Conservation (phyloP, 2,797 vertebrate genomes). For the Amblyopsis hoosieri region DNA sequence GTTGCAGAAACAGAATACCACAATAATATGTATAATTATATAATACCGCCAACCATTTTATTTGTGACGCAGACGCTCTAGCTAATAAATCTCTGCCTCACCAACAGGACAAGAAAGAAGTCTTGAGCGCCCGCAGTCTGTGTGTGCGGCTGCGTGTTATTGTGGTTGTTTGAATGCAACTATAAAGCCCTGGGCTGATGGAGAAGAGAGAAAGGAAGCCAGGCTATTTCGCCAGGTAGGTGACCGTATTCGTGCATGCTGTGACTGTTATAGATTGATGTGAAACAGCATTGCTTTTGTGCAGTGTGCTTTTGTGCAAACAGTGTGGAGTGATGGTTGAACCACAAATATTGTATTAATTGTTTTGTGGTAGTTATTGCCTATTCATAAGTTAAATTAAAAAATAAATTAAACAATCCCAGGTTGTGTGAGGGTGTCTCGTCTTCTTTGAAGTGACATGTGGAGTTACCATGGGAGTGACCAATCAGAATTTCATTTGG, state of each 20-base stretch:
- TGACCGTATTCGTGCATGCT: background rate
- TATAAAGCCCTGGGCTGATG: conserved; percentile 66
- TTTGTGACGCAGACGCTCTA: conserved; percentile 11
- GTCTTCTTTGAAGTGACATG: no score
- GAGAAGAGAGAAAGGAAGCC: conserved; percentile 80
- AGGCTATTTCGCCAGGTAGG: conserved; percentile 82
- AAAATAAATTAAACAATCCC: no score
- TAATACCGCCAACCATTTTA: conserved; percentile 25
- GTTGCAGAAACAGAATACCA: no score
- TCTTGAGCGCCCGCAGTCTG: conserved; percentile 14
- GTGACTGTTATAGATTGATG: background rate
- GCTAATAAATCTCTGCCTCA: conserved; percentile 9
- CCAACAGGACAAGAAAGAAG: conserved; percentile 46
- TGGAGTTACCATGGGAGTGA: no score
- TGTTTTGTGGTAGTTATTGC: no score
- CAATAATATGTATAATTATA: no score
- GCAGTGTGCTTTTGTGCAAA: background rate
- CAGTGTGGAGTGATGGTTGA: no score
- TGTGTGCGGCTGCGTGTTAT: conserved; percentile 15
- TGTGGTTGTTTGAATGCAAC: conserved; percentile 36
- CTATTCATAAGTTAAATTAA: no score
- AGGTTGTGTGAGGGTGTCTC: no score
- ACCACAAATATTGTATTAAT: no score
- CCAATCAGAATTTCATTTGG: no score
- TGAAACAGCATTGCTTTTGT: background rate